Percentiles rank a stretch among this genome's conserved stretches.
Conservation (phyloP, 2,113 vertebrate genomes). For the Cygnus buccinator region DNA sequence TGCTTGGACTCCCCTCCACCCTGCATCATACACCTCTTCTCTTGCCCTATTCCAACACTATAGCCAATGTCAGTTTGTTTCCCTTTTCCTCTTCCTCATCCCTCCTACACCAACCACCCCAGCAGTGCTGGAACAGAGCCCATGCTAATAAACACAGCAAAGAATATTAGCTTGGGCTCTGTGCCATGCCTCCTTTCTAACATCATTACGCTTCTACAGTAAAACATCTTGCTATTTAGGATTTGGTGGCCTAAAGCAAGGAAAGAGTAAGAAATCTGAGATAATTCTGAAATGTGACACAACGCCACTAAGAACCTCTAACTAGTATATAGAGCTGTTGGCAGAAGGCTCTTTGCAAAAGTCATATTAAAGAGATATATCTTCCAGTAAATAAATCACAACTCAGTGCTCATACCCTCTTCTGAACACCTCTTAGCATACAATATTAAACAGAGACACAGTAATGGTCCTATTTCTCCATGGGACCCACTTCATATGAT, state of each 20-base stretch:
- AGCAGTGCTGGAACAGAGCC: neutral
- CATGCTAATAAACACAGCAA: neutral
- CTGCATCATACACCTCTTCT: neutral
- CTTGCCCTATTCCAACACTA: neutral
- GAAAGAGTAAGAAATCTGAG: neutral
- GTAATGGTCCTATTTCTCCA: neutral
- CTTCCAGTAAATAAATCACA: neutral
- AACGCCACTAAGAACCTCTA: neutral
- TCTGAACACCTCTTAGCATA: neutral
- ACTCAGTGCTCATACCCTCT: fast-evolving
- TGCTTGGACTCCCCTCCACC: neutral
- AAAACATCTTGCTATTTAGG: neutral
- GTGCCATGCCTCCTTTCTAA: neutral
- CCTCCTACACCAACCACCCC: neutral
- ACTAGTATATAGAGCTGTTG: neutral
- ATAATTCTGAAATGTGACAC: neutral
- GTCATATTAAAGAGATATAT: neutral
- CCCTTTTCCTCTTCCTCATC: neutral
- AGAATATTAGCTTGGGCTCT: neutral
- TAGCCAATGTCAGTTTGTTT: neutral
- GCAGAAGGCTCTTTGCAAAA: neutral
- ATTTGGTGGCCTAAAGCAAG: neutral
- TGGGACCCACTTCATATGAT: neutral
- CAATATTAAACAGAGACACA: neutral
- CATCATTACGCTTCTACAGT: neutral